Conservation (phyloP, 2,888 invertebrate genomes). For the Aspidapion aeneum region DNA sequence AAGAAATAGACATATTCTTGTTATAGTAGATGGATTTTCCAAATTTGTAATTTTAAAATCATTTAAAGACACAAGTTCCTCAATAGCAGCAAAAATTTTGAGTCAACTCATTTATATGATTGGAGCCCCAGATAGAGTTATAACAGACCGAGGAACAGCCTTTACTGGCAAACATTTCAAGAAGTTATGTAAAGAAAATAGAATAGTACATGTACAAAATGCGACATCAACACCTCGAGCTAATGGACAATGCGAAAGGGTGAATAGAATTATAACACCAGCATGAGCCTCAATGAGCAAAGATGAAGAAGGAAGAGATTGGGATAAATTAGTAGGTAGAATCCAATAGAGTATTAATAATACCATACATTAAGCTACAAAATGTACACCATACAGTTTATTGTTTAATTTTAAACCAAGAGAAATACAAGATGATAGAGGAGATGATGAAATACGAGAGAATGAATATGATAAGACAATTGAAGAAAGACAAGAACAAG, state of each 20-base stretch:
- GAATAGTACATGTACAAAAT: conserved; percentile 28
- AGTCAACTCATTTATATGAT: conserved; percentile 33
- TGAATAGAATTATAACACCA: conserved; percentile 22
- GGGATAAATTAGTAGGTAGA: conserved; percentile 29
- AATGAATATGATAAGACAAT: background rate
- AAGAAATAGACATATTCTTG: conserved; percentile 38
- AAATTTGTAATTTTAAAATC: conserved; percentile 39
- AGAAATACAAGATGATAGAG: background rate
- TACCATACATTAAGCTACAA: conserved; percentile 18
- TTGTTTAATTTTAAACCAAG: background rate
- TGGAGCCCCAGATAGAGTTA: conserved; percentile 34
- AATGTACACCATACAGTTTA: conserved; percentile 5
- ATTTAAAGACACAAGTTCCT: conserved; percentile 34
- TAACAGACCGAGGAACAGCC: conserved; percentile 41
- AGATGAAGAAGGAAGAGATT: conserved; percentile 19
- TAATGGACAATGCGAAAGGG: conserved; percentile 37
- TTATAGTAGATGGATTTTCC: conserved; percentile 40
- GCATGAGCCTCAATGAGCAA: conserved; percentile 16
- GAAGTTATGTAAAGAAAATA: conserved; percentile 33
- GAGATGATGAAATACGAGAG: background rate
- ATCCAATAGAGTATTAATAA: conserved; percentile 20
- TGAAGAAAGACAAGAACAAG: background rate
- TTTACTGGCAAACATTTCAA: conserved; percentile 40
- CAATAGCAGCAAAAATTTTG: conserved; percentile 32
- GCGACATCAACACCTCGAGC: conserved; percentile 29